phyloP scores from a whole-genome alignment of 2,888 invertebrate genomes.

The Chironomus tentans region DNA sequence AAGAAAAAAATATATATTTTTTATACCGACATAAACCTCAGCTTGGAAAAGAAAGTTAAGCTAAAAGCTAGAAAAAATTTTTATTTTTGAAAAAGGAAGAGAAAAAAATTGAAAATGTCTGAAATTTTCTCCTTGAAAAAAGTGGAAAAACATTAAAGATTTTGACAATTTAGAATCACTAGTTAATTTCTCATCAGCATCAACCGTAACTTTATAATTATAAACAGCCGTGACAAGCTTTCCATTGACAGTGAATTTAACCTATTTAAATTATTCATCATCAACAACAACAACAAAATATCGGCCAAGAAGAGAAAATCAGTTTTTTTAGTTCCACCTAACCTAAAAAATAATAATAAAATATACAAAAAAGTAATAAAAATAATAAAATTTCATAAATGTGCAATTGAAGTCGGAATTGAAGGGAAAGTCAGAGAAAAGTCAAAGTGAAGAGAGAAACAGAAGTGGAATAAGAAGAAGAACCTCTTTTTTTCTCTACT shows the following conservation, averaged over 20 bases:
- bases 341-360: background rate
- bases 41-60: background rate
- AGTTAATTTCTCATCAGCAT: background rate
- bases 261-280: no score
- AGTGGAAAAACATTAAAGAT: background rate
- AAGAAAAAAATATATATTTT: conserved; percentile 5
- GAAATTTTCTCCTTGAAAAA: background rate
- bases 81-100: no score
- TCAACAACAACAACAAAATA: no score
- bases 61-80: background rate
- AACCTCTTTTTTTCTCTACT: background rate
- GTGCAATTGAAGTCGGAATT: background rate
- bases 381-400: background rate
- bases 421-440: conserved; percentile 4
- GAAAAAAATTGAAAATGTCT: background rate
- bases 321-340: background rate
- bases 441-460: background rate
- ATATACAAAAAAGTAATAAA: no score
- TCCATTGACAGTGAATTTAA: no score
- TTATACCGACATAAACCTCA: conserved; percentile 9
- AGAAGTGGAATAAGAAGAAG: background rate
- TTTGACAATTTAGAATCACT: background rate
- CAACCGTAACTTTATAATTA: no score
- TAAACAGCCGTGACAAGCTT: no score
- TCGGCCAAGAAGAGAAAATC: no score